phyloP scores from a whole-genome alignment of 2,797 vertebrate species.

The Sebastes itinus region DNA sequence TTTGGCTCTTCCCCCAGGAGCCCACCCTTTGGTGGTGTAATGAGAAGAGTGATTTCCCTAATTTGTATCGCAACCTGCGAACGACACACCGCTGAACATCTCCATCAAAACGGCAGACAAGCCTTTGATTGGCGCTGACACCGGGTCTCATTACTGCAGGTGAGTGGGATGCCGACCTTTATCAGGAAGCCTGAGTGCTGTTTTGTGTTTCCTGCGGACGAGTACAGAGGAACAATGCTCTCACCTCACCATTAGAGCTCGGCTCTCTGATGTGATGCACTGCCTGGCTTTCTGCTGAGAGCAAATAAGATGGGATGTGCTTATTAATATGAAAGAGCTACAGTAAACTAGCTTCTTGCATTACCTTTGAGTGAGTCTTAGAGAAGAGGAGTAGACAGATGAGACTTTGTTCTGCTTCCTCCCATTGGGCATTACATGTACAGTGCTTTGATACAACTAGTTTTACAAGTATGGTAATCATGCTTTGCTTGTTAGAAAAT shows the following conservation, averaged over 20 bases:
- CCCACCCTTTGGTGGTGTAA: slow-evolving; percentile 77
- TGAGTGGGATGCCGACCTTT: slow-evolving; percentile 85
- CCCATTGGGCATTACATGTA: slow-evolving; percentile 69
- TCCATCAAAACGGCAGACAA: slow-evolving; percentile 83
- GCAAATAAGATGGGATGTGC: slow-evolving; percentile 78
- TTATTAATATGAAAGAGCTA: slow-evolving; percentile 79
- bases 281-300: slow-evolving; percentile 73
- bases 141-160: slow-evolving; percentile 88
- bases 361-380: slow-evolving; percentile 73
- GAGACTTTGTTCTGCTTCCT: slow-evolving; percentile 73
- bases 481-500: slow-evolving; percentile 68
- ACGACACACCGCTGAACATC: slow-evolving; percentile 69
- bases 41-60: slow-evolving; percentile 82
- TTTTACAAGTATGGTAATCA: slow-evolving; percentile 75
- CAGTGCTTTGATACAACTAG: slow-evolving; percentile 69
- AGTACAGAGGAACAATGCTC: slow-evolving; percentile 85
- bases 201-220: slow-evolving; percentile 87
- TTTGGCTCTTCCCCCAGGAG: slow-evolving; percentile 74
- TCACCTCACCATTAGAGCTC: slow-evolving; percentile 76
- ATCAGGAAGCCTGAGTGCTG: slow-evolving; percentile 88
- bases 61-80: slow-evolving; percentile 78
- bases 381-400: slow-evolving; percentile 64
- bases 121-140: slow-evolving; percentile 86
- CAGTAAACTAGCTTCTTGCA: slow-evolving; percentile 77
- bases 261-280: slow-evolving; percentile 73